Evolutionary conservation across 2,797 vertebrate genomes (phyloP), one percentile per base, ranked within the genome.

Genomic region (Lophius americanus): DNA sequence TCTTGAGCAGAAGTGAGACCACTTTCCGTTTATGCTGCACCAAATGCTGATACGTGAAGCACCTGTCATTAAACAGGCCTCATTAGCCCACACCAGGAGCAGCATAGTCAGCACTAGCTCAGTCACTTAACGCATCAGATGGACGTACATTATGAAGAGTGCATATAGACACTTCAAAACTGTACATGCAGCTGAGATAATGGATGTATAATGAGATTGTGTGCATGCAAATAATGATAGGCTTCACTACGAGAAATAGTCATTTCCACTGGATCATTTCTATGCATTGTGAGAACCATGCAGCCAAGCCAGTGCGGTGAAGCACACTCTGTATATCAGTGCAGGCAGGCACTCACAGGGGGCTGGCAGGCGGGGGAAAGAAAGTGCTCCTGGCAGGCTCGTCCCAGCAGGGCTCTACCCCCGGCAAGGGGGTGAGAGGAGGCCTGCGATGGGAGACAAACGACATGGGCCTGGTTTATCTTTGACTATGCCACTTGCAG

Each of bases 391-490:
- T 93, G 92, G 94, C 93, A 90, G 93, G 92, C 91, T 93, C 92
- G 88, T 95, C 94, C 94, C 94, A 95, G 90, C 94, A 95, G 92
- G 94, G 94, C 93, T 95, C 93, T 94, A 93, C 93, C 92, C 94
- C 94, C 83, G 94, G 94, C 93, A 95, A 94, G 85, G 94, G 94
- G 92, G 94, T 94, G 88, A 95, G 94, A 94, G 94, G 93, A 94
- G 93, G 94, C 91, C 94, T 95, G 94, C 92, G 92, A 81, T 92
- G 89, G 92, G 92, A 95, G 86, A 95, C 91, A 95, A 93, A 93
- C 87, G 87, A 94, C 90, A 94, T 68, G 91, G 90, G 91, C 93
- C 93, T 93, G 89, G 92, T 90, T 92, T 87, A 92, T 87, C 84
- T 81, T 83, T 75, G 83, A 91, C 90, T 89, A 89, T 71, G 84